Percentiles rank a stretch among this genome's conserved stretches.
Evolutionary conservation across 2,113 vertebrate genomes (phyloP).

Genomic region (Cyphomyrus plagiostoma): DNA sequence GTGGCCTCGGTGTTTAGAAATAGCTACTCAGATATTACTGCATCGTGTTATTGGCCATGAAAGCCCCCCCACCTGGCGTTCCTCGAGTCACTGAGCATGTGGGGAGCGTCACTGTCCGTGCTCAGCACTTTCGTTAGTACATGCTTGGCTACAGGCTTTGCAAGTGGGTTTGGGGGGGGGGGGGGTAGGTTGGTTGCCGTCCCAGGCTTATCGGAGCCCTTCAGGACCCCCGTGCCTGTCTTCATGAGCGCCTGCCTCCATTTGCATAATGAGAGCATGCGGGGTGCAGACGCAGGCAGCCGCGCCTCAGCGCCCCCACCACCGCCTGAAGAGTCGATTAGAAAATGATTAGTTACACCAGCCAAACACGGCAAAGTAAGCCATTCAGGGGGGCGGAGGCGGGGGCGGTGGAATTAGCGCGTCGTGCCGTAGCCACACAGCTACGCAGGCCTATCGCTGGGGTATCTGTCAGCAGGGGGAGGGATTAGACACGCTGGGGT

Average conservation of each 20-base stretch:
- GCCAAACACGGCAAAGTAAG: conserved; percentile 32
- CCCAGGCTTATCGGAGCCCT: conserved; percentile 35
- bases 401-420: conserved; percentile 23
- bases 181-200: not conserved
- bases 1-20: not conserved
- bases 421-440: conserved; percentile 13
- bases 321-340: conserved; percentile 35
- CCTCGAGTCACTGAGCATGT: not conserved
- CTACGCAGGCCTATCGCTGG: not conserved
- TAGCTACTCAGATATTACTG: not conserved
- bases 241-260: conserved; percentile 23
- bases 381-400: conserved; percentile 24
- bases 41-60: not conserved
- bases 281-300: conserved; percentile 18
- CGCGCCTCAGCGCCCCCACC: conserved; percentile 24
- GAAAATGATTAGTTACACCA: conserved; percentile 40
- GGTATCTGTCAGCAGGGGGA: conserved; percentile 17
- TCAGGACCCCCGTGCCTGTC: conserved; percentile 32
- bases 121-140: not conserved
- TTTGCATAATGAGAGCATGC: conserved; percentile 39
- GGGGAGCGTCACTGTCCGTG: not conserved
- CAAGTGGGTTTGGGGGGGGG: not conserved
- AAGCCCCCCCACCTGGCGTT: not conserved
- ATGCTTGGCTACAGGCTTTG: not conserved
- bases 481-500: conserved; percentile 1